A percentile compares a stretch with the other conserved stretches of the same genome.
These are phyloP conservation scores for Saccostrea cuccullata DNA, from an alignment of 1,140 invertebrate genomes.

Conservation along the genomic window DNA sequence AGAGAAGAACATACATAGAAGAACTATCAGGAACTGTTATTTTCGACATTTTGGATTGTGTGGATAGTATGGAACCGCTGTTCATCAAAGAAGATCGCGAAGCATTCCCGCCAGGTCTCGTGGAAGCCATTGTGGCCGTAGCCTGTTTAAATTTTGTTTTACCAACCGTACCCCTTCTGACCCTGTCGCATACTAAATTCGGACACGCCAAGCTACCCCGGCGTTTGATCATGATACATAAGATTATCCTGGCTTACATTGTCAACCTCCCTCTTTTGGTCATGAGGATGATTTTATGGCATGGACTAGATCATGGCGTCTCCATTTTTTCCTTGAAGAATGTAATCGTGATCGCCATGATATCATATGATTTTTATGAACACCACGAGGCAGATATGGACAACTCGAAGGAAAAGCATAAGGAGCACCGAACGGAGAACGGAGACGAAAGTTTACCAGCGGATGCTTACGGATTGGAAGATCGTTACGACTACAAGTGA, in stretches of 20 bases:
- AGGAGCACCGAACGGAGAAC: not conserved
- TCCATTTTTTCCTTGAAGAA: constrained; percentile 83
- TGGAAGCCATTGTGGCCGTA: constrained; percentile 79
- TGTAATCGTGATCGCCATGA: constrained; percentile 78
- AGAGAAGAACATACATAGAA: constrained; percentile 79
- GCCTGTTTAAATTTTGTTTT: constrained; percentile 81
- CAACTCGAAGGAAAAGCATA: not conserved
- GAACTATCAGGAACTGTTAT: constrained; percentile 67
- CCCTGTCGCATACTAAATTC: constrained; percentile 78
- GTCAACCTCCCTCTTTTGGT: constrained; percentile 82
- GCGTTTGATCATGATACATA: constrained; percentile 77
- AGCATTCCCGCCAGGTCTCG: constrained; percentile 75
- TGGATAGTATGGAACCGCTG: constrained; percentile 79
- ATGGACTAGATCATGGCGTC: constrained; percentile 77
- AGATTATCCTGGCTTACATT: constrained; percentile 78
- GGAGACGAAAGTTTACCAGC: not conserved
- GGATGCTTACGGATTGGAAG: not conserved
- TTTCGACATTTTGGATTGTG: constrained; percentile 82
- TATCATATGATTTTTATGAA: constrained; percentile 65
- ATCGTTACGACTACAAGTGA: constrained; percentile 25
- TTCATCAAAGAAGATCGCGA: constrained; percentile 72
- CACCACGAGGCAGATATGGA: constrained; percentile 43
- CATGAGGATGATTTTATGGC: constrained; percentile 81
- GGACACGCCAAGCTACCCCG: constrained; percentile 64
- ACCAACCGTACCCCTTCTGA: constrained; percentile 81